Conservation (phyloP, 2,888 invertebrate species). For the Harpalus rubripes region DNA sequence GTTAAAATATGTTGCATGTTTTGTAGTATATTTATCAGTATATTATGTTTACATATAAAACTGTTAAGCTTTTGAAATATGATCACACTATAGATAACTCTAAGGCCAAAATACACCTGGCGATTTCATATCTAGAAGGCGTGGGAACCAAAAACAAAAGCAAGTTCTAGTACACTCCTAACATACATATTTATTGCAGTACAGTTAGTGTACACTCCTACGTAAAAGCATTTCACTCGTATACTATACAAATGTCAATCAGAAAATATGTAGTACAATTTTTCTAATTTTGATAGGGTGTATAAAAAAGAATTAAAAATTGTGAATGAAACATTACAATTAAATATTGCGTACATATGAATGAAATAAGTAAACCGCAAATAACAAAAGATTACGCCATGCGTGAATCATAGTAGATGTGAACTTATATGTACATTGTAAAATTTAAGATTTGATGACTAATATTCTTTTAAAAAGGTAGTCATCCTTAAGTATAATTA, state of each 20-base stretch:
- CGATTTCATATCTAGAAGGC: slow-evolving; percentile 16
- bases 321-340: slow-evolving; percentile 25
- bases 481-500: too few relatives aligned
- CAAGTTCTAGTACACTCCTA: slow-evolving; percentile 14
- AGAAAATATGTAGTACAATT: too few relatives aligned
- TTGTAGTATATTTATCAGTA: too few relatives aligned
- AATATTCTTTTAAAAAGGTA: not conserved
- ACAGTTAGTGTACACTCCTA: slow-evolving; percentile 4
- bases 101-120: slow-evolving; percentile 13
- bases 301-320: too few relatives aligned
- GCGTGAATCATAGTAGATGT: not conserved
- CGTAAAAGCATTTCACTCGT: not conserved
- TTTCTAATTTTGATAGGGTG: too few relatives aligned
- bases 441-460: not conserved
- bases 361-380: slow-evolving; percentile 33
- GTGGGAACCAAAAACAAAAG: slow-evolving; percentile 41
- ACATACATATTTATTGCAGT: not conserved
- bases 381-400: slow-evolving; percentile 36
- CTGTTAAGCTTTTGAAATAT: too few relatives aligned
- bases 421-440: slow-evolving; percentile 20
- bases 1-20: too few relatives aligned
- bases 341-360: slow-evolving; percentile 17
- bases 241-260: too few relatives aligned
- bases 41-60: too few relatives aligned
- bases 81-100: too few relatives aligned